Base-by-base conservation (phyloP, 2,888 invertebrate genomes). In the Drosophila incognita region DNA sequence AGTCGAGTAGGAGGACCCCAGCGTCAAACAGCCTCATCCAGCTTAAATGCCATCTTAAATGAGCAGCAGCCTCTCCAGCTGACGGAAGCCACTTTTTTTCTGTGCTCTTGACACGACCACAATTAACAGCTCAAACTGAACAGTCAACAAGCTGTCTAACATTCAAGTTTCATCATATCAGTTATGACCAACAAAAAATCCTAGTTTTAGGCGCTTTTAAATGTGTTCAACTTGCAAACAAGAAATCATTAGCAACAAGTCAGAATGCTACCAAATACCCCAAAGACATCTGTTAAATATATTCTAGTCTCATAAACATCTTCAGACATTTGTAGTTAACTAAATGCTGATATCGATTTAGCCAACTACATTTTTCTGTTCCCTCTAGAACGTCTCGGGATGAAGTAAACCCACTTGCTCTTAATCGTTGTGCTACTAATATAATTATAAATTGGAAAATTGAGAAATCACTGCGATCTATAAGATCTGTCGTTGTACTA, bases 1-100 rank as follows among this genome's bases (percentile, higher is more conserved):
- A 18, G n/a, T 2, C 57, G 8, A 31, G 46, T 15, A 33, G 51
- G 65, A 62, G 68, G 61, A 69, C 13, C 18, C 48, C 46, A 59
- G 52, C 54, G 52, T 8, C 36, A 63, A 29, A 6, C 42, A 5
- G 2, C 21, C 60, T 35, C 36, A 52, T 59, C 48, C 21, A 65
- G 36, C 27, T 57, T 48, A 73, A 82, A 59, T 59, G 66, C 64
- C 49, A 51, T 58, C 73, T 62, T 60, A 60, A 80, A 78, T 71
- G 49, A 53, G 72, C 67, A 76, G 53, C 61, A 82, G 69, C 71
- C 76, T 81, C 57, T 68, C 66, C 27, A 46, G 36, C 66, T 83
- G 83, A 76, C 83, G 83, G 83, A 83, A 83, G 82, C 80, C 68
- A 67, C 62, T 81, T 76, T 31, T 31, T 42, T 51, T 69, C 29